Base-by-base conservation (phyloP, 1,140 invertebrate genomes). In the Holotrichia oblita region DNA sequence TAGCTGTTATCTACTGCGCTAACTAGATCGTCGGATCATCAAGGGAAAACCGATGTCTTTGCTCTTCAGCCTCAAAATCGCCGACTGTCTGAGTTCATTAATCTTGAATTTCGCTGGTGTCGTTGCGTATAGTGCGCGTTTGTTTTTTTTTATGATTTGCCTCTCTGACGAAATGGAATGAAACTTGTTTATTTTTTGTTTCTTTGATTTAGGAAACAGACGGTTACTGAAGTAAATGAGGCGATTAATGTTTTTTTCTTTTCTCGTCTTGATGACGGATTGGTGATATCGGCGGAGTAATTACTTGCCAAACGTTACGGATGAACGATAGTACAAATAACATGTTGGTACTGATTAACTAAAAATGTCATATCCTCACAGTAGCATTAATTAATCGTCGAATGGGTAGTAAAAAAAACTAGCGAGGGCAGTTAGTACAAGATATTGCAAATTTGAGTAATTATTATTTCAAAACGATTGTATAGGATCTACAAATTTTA, bases 1-100 rank as follows among this genome's bases (percentile, higher is more conserved):
- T 34, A 34, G 27, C 27, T 22, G 61, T 27, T 69, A 69, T 69
- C 61, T 48, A 17, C 44, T 24, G 22, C 61, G 61, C 61, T 69
- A 69, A 69, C 61, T 69, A 69, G 61, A 69, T 69, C 61, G 61
- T 69, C 61, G 61, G 22, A 20, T 27, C 20, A 27, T 69, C 61
- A 20, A 69, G 61, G 22, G 22, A n/a, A 20, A 69, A 69, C 20
- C 61, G 24, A 34, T 34, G 61, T 69, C 61, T 69, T 27, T 69
- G 61, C 61, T 34, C 61, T 69, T 69, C 22, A 3, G 61, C 27
- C 4, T 34, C 27, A 34, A 14, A 69, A 22, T 69, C 61, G 8
- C 61, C 22, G 27, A 20, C 61, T 34, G 61, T 12, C 61, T 27
- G 22, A 22, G 61, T 69, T 69, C 61, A 69, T 69, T 69, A 69